A percentile compares a stretch with the other conserved stretches of the same genome.
These are phyloP conservation scores for Motacilla alba DNA, from an alignment of 2,113 vertebrate species.

Conservation along the genomic window DNA sequence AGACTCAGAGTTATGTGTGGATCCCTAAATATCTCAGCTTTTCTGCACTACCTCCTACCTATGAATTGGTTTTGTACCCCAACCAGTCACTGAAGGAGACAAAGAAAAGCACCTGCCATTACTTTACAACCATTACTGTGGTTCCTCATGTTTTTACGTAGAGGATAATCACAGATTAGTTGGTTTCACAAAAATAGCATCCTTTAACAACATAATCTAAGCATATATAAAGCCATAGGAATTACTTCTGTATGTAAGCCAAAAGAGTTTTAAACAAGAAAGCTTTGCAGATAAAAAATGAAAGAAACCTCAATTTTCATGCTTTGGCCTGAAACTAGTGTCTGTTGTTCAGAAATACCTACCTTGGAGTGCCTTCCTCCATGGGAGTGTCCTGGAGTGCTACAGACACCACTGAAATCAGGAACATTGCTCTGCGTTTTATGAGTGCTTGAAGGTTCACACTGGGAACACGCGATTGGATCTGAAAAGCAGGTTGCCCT, in stretches of 20 bases:
- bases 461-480: background rate
- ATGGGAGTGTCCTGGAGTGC: background rate
- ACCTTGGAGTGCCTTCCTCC: background rate
- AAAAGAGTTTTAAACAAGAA: background rate
- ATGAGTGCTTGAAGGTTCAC: background rate
- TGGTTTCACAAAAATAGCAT: background rate
- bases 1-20: background rate
- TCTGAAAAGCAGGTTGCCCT: background rate
- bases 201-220: background rate
- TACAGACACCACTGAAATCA: background rate
- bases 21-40: background rate
- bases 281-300: background rate
- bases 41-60: background rate
- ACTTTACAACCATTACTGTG: background rate
- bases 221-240: background rate
- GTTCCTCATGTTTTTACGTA: background rate
- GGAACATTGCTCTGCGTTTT: slow-evolving; percentile 2
- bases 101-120: background rate
- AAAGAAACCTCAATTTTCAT: background rate
- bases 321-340: background rate
- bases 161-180: background rate
- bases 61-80: background rate
- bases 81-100: background rate
- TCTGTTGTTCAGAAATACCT: background rate
- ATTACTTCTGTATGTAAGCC: background rate